A percentile compares a stretch with the other conserved stretches of the same genome.
Conservation (phyloP, 2,888 invertebrate species). For the Pristionchus exspectatus region DNA sequence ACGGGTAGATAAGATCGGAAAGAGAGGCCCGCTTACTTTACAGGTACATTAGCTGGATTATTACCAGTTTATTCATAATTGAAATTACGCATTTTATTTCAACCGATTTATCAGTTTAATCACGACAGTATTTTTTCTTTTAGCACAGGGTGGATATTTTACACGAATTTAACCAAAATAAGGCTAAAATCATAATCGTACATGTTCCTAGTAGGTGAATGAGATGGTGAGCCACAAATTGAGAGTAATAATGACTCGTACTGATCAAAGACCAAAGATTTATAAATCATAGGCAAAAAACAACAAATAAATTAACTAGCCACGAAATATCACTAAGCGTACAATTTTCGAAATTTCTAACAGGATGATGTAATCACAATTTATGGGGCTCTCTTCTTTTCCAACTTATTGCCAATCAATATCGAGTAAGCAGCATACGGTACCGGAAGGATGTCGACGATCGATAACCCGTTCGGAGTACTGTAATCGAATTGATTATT, state of each 20-base stretch:
- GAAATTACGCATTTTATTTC: background rate
- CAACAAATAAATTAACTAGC: background rate
- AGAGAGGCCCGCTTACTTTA: background rate
- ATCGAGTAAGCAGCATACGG: conserved; percentile 25
- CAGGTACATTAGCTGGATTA: background rate
- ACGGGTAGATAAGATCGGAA: background rate
- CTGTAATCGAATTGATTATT: background rate
- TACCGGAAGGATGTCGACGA: conserved; percentile 23
- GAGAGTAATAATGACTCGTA: background rate
- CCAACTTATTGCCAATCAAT: conserved; percentile 43
- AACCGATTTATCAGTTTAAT: conserved; percentile 15
- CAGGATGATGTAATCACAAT: background rate
- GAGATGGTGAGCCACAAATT: background rate
- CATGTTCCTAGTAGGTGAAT: conserved; percentile 2
- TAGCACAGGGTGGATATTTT: conserved; percentile 25
- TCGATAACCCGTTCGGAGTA: conserved; percentile 20
- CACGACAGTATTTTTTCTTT: background rate
- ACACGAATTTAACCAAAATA: background rate
- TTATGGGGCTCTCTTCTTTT: background rate
- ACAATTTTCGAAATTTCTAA: background rate
- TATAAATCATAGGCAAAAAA: background rate
- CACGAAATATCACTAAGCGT: background rate
- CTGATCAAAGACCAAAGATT: background rate
- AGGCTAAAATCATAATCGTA: conserved; percentile 38
- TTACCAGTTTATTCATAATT: background rate